Conservation (phyloP, 1,140 invertebrate species). For the Brachionus rubens region DNA sequence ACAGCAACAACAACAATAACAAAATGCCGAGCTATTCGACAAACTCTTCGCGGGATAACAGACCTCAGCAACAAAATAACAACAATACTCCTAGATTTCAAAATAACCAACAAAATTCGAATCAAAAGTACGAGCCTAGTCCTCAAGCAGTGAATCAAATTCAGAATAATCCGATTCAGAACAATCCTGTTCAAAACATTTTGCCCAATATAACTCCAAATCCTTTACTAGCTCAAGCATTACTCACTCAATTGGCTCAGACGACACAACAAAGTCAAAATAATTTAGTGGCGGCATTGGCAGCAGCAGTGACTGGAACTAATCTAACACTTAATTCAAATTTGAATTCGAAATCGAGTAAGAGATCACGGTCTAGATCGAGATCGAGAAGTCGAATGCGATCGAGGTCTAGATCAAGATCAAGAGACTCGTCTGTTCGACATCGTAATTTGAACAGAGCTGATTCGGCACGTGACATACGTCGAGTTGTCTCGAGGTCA, state of each 20-base stretch:
- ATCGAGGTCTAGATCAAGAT: background rate
- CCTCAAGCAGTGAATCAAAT: no score
- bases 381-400: background rate
- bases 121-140: no score
- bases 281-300: slow-evolving; percentile 16
- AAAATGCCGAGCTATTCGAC: no score
- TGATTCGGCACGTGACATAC: background rate
- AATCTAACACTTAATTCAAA: background rate
- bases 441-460: background rate
- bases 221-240: background rate
- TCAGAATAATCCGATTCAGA: no score
- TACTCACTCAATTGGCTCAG: background rate
- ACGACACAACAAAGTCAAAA: slow-evolving; percentile 15
- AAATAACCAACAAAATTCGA: background rate
- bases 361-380: background rate
- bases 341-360: background rate
- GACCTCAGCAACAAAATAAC: background rate
- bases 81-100: background rate
- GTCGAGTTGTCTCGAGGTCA: background rate
- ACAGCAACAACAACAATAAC: background rate
- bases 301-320: background rate
- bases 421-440: background rate
- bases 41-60: no score
- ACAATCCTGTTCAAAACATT: background rate
- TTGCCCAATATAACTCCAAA: slow-evolving; percentile 12